Percentiles rank a stretch among this genome's conserved stretches.
Conservation (phyloP, 1,140 invertebrate species). For the Drosophila littoralis region DNA sequence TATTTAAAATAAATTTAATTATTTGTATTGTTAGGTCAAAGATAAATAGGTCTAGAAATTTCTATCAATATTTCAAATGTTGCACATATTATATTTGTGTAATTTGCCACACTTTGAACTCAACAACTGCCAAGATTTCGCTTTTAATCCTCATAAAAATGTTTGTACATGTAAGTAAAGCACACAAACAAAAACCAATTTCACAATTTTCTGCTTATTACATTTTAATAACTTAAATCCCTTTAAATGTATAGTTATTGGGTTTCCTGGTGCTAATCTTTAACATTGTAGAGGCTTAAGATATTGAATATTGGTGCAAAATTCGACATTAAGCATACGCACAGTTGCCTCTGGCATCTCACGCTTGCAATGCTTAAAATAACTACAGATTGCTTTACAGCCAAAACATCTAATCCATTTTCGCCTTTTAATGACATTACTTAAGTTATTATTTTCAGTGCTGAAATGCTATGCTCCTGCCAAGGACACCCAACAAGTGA, state of each 20-base stretch:
- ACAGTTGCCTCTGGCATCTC: not conserved
- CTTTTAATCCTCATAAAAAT: not conserved
- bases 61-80: too few relatives aligned
- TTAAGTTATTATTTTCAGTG: slow-evolving; percentile 80
- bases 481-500: slow-evolving; percentile 62
- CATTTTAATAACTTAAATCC: not conserved
- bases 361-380: slow-evolving; percentile 6
- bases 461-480: slow-evolving; percentile 66
- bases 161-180: not conserved
- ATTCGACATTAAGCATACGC: slow-evolving; percentile 9
- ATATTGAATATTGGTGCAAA: not conserved
- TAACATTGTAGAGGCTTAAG: not conserved
- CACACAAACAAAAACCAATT: not conserved
- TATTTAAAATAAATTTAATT: slow-evolving; percentile 4
- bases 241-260: not conserved
- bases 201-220: not conserved
- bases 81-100: too few relatives aligned
- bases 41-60: too few relatives aligned
- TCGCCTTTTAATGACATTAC: slow-evolving; percentile 75
- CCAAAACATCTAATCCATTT: slow-evolving; percentile 71
- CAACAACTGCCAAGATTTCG: too few relatives aligned
- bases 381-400: slow-evolving; percentile 16
- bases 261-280: not conserved
- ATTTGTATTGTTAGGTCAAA: too few relatives aligned
- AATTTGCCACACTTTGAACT: too few relatives aligned